Evolutionary conservation across 2,797 vertebrate species (phyloP).

Genomic region (Chaetophractus vellerosus): DNA sequence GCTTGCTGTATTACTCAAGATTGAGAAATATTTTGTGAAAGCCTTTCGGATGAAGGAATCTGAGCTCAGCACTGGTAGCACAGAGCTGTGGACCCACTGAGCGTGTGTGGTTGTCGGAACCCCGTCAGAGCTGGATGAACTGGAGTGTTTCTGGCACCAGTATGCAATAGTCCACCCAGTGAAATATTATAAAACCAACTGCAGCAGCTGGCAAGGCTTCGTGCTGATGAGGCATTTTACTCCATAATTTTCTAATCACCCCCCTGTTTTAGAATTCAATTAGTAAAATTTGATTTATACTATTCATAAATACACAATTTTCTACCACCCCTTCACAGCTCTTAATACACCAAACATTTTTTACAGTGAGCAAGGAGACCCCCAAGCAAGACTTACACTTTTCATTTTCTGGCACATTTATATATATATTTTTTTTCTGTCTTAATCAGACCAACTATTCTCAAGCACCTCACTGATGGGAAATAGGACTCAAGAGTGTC

Average conservation of each 20-base stretch:
- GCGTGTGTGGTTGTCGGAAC: not conserved
- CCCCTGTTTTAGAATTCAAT: constrained; percentile 72
- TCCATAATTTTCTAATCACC: constrained; percentile 68
- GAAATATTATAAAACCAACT: not conserved
- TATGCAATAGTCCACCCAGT: not conserved
- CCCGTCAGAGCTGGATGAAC: not conserved
- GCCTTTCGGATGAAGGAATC: not conserved
- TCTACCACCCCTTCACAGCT: constrained; percentile 8
- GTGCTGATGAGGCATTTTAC: constrained; percentile 55
- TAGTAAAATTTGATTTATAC: constrained; percentile 75
- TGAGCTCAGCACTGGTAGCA: not conserved
- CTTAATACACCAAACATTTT: constrained; percentile 63
- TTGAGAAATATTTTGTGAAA: not conserved
- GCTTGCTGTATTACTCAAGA: not conserved
- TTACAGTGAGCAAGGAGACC: constrained; percentile 52
- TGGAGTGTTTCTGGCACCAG: not conserved
- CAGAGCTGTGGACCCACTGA: not conserved
- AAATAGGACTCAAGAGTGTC: constrained; percentile 56
- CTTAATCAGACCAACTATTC: constrained; percentile 75
- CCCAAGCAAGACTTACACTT: constrained; percentile 40
- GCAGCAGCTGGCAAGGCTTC: constrained; percentile 46
- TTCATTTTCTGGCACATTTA: constrained; percentile 38
- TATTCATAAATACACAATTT: constrained; percentile 57
- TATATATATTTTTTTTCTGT: constrained; percentile 57
- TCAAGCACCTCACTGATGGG: constrained; percentile 66